Percentiles rank a stretch among this genome's conserved stretches.
phyloP scores from a whole-genome alignment of 2,113 vertebrate genomes.

The Chionis minor region DNA sequence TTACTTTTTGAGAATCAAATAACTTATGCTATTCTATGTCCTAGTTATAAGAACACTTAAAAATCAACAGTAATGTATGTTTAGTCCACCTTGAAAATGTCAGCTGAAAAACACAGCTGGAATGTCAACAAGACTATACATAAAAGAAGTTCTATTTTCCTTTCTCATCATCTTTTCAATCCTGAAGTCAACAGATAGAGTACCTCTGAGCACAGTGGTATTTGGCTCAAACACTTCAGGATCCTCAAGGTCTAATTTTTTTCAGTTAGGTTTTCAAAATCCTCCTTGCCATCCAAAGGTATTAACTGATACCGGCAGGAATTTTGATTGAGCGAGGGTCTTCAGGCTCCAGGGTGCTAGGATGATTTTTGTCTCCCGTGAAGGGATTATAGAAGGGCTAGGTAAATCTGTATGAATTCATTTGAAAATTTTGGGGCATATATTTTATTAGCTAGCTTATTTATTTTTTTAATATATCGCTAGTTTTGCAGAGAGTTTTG shows the following conservation, averaged over 20 bases:
- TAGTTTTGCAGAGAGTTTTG: not conserved
- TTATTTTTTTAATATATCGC: not conserved
- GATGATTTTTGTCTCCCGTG: not conserved
- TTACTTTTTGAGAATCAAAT: not conserved
- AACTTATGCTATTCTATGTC: not conserved
- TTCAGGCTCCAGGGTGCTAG: not conserved
- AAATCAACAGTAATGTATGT: not conserved
- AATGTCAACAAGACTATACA: constrained; percentile 33
- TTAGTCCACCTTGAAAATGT: constrained; percentile 40
- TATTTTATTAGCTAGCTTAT: not conserved
- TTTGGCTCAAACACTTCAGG: not conserved
- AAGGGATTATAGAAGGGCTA: not conserved
- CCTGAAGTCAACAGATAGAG: constrained; percentile 4
- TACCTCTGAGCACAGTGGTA: not conserved
- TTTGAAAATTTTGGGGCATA: not conserved
- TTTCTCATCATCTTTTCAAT: constrained; percentile 33
- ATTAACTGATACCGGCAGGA: not conserved
- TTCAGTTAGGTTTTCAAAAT: not conserved
- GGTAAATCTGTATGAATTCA: not conserved
- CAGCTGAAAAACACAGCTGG: not conserved
- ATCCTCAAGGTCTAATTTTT: constrained; percentile 7
- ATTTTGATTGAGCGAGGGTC: not conserved
- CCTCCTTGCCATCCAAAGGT: not conserved
- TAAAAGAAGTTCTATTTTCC: not conserved
- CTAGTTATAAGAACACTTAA: not conserved